Base-by-base conservation (phyloP, 2,888 invertebrate species). In the Slavum lentiscoides region DNA sequence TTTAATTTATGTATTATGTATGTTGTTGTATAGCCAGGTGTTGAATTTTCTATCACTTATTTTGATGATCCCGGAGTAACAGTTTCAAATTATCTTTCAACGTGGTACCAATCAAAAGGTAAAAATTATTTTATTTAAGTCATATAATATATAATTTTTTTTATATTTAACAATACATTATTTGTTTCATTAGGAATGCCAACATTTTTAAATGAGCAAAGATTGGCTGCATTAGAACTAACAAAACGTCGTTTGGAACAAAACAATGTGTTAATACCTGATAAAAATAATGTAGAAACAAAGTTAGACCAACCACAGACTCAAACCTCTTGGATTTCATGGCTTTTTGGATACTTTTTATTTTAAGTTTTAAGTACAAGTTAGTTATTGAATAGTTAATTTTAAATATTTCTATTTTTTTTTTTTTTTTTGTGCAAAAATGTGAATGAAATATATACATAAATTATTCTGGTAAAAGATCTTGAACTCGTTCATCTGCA, bases 21-120 rank as follows among this genome's bases (percentile, higher is more conserved):
- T 83, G 69, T 84, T 84, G 4, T 30, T 30, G 30, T 30, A 4
- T 86, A 92, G 89, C 88, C 89, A 30, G 93, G 94, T 17, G 90
- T 93, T 85, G 93, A 95, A 86, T 95, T 94, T 87, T 91, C 92
- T 59, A 87, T 95, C 61, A 95, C 95, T 0, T 95, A 95, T 87
- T 95, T 92, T 87, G 95, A 95, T 86, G 93, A 95, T 88, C 94
- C 95, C 13, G 94, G 94, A 0, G 88, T 92, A 5, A 91, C 91
- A 72, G 90, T 95, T 84, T 93, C 95, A 0, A 88, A 92, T 13
- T 88, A 91, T 62, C 88, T 93, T 67, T 90, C 91, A 39, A 88
- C 91, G 0, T 95, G 94, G 94, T 94, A 89, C 19, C 88, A 89
- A 17, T 86, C 88, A 85, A 86, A 87, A 84, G 88, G 89, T 88